Evolutionary conservation across 2,797 vertebrate species (phyloP).

Genomic region (Coregonus ussuriensis): DNA sequence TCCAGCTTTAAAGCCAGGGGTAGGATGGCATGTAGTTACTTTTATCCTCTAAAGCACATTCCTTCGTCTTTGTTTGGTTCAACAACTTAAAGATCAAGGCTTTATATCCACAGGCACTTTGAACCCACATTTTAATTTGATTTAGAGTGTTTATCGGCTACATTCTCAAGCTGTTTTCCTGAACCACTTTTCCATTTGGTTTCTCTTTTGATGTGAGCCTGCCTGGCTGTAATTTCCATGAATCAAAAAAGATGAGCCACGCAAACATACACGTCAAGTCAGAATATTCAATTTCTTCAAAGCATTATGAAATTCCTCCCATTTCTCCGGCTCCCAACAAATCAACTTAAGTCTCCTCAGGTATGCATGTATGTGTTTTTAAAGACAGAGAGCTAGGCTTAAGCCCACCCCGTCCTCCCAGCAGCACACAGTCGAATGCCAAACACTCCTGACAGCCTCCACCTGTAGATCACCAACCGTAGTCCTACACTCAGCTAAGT

Average conservation of each 20-base stretch:
- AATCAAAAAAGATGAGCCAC: neutral
- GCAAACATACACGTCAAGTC: neutral
- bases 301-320: neutral
- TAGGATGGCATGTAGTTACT: constrained; percentile 23
- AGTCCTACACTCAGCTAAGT: constrained; percentile 8
- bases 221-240: neutral
- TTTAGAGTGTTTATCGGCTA: constrained; percentile 48
- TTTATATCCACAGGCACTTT: constrained; percentile 36
- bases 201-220: neutral
- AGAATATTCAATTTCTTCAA: constrained; percentile 16
- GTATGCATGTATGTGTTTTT: constrained; percentile 15
- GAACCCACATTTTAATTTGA: constrained; percentile 58
- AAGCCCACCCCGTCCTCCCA: neutral
- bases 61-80: constrained; percentile 44
- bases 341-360: constrained; percentile 9
- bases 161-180: constrained; percentile 45
- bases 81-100: constrained; percentile 61
- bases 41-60: constrained; percentile 26
- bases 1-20: constrained; percentile 27
- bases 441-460: neutral
- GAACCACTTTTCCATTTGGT: neutral
- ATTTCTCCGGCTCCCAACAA: neutral
- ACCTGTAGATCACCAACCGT: neutral
- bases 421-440: constrained; percentile 13
- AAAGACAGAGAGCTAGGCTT: constrained; percentile 21